Evolutionary conservation across 1,140 invertebrate species (phyloP).

Genomic region (Zaprionus nigranus): DNA sequence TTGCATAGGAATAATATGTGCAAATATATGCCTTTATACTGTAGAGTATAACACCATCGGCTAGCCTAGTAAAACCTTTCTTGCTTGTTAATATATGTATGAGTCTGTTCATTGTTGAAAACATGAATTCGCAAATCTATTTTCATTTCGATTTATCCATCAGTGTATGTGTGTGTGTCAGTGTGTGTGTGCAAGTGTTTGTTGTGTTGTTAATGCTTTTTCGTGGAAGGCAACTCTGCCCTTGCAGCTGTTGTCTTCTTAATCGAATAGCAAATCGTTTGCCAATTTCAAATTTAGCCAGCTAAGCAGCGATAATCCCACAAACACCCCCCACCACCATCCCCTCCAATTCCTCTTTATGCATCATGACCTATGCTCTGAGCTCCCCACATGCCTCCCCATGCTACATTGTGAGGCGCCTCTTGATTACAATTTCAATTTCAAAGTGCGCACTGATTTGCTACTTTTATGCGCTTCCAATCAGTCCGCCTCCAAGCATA

Average conservation of each 20-base stretch:
- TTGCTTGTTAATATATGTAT: constrained; percentile 40
- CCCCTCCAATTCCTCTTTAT: neutral
- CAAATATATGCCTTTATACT: neutral
- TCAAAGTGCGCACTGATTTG: constrained; percentile 77
- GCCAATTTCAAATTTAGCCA: constrained; percentile 77
- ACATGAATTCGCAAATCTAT: constrained; percentile 79
- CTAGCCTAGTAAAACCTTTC: neutral
- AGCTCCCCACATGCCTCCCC: constrained; percentile 4
- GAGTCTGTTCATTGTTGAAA: constrained; percentile 60
- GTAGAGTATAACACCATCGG: neutral
- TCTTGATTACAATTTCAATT: constrained; percentile 83
- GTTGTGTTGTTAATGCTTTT: constrained; percentile 40
- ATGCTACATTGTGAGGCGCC: constrained; percentile 31
- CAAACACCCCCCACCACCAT: neutral
- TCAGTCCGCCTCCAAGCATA: constrained; percentile 58
- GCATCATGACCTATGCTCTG: constrained; percentile 8
- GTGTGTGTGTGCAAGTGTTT: constrained; percentile 9
- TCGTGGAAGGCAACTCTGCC: constrained; percentile 16
- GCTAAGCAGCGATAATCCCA: constrained; percentile 59
- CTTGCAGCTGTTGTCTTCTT: constrained; percentile 60
- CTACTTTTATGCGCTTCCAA: constrained; percentile 80
- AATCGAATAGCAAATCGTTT: constrained; percentile 80
- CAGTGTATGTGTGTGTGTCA: constrained; percentile 5
- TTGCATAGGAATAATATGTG: neutral
- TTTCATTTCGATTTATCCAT: constrained; percentile 68